Evolutionary conservation across 64 coral and sea anemone genomes (phyloP).

Genomic region (Anthopleura sola): DNA sequence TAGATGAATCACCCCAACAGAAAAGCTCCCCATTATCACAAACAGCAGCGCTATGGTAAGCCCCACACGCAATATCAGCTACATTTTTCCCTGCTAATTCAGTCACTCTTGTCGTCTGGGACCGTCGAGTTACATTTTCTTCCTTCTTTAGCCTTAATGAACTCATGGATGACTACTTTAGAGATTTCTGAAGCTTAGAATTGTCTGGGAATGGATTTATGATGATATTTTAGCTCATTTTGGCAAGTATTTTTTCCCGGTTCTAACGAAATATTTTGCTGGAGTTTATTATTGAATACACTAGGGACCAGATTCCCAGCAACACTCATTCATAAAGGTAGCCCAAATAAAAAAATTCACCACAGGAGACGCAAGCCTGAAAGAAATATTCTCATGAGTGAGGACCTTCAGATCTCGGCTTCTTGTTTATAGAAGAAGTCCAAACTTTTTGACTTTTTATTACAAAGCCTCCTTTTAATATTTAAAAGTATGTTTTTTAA

Average conservation of each 20-base stretch:
- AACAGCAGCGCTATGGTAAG: conserved; percentile 53
- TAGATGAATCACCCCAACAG: conserved; percentile 84
- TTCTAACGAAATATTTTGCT: background rate
- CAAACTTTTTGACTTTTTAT: no score
- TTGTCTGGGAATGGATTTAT: background rate
- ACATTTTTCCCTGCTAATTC: conserved; percentile 69
- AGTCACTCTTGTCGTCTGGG: conserved; percentile 42
- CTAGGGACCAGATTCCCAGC: background rate
- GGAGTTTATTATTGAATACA: conserved; percentile 6
- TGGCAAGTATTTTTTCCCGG: background rate
- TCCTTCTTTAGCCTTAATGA: background rate
- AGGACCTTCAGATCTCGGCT: no score
- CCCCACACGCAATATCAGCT: conserved; percentile 68
- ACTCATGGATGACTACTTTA: conserved; percentile 7
- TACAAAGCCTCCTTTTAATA: no score
- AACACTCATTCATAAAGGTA: background rate
- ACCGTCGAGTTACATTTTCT: conserved; percentile 26
- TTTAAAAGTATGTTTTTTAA: no score
- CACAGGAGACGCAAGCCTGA: no score
- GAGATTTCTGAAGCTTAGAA: background rate
- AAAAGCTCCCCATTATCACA: conserved; percentile 67
- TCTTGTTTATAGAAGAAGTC: no score
- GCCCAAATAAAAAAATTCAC: no score
- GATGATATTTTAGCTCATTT: background rate
- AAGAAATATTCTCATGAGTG: no score